Evolutionary conservation across 1,140 invertebrate species (phyloP), one percentile per base, ranked within the genome.

Genomic region (Danaus melanippus): DNA sequence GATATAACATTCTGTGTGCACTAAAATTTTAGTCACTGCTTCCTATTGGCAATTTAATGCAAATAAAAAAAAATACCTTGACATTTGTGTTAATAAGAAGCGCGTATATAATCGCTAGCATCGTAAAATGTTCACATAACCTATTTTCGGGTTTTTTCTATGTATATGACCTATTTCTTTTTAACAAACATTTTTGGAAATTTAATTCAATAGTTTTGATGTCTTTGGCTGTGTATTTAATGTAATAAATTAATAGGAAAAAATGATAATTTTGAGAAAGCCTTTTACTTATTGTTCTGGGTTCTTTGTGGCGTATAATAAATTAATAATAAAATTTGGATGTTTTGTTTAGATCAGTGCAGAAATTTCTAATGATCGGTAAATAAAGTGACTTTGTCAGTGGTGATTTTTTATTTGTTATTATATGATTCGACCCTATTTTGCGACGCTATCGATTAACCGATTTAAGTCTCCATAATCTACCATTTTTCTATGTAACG

Each of bases 101-200:
- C 60, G 66, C 66, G 67, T 69, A 49, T 72, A 64, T 58, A 78
- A 74, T 74, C 78, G 79, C 78, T 82, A 77, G 76, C 72, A 86
- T 84, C 83, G 83, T 83, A 80, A 86, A 86, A 86, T 86, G 83
- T 86, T 86, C 83, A 86, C 83, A 86, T 86, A 78, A 86, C 83
- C 83, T 86, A 76, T 62, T 64, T 58, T 59, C 66, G 65, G 71
- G 74, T 56, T 64, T 68, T 67, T 75, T 73, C 56, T 72, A 76
- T 75, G 66, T 79, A 62, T 73, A 66, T 76, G 71, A 74, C 64
- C 67, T 70, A 66, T 63, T 64, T 85, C 75, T 79, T 75, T 74
- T 74, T 71, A 69, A 70, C 55, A 70, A 78, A 70, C 68, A 59
- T 57, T 71, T 70, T 66, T 71, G 64, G 69, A 83, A 83, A 70